Evolutionary conservation across 2,888 invertebrate species (phyloP), one percentile per base, ranked within the genome.

Genomic region (Tipula helvola): DNA sequence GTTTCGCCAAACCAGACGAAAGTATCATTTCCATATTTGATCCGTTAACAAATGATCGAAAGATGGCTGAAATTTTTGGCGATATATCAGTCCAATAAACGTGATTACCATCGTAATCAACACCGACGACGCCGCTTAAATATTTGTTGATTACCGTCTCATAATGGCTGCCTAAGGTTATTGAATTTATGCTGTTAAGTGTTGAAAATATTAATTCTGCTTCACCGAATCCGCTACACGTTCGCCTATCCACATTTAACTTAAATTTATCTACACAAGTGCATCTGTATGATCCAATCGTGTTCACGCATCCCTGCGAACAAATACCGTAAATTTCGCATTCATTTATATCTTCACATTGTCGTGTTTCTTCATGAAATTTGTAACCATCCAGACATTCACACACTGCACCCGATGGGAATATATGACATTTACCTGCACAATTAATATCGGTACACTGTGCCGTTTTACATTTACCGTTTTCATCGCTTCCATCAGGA

Each of bases 61-160:
- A 93, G 88, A 97, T 95, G 10, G 94, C 93, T 90, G 96, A 95
- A n/a, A 94, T 93, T 2, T 94, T 95, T 4, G 93, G 90, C 1
- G 93, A 93, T 0, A 95, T 93, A 89, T 96, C 95, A 4, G 96
- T 95, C 97, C 97, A 97, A 90, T 96, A 97, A 41, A 96, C 90
- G 88, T 94, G 92, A 2, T 92, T 91, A 0, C 95, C 95, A 89
- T 97, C 96, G 88, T 93, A 94, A 0, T 95, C 92, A 0, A 97
- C 94, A 0, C 96, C 96, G 87, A 92, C 90, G 0, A 93, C 94
- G 88, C 94, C 93, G 71, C 93, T 93, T 39, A 94, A 90, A 88
- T 93, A 92, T 44, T 89, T 90, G 0, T 93, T 92, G 1, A 95
- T 90, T 10, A 89, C 89, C 87, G 89, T 90, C 8, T 91, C 87